Percentiles rank a stretch among this genome's conserved stretches.
Conservation (phyloP, 2,797 vertebrate genomes). For the Megalops cyprinoides region DNA sequence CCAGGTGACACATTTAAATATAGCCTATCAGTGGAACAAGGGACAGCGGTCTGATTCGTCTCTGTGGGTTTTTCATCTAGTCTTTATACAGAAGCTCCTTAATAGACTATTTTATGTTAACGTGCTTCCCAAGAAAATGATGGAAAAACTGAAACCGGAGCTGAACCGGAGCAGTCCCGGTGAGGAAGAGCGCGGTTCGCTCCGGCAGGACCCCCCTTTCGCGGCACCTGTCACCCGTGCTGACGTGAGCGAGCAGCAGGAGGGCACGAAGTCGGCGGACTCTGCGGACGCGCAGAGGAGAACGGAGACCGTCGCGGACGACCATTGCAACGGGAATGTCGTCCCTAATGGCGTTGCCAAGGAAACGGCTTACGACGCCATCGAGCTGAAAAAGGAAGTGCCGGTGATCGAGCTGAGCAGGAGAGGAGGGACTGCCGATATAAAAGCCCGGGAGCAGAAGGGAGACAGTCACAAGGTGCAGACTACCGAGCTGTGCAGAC, state of each 20-base stretch:
- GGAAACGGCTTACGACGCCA: conserved; percentile 66
- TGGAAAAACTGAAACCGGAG: conserved; percentile 67
- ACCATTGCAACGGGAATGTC: conserved; percentile 42
- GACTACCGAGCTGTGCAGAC: conserved; percentile 78
- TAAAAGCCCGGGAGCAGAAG: conserved; percentile 76
- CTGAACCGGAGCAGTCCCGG: conserved; percentile 64
- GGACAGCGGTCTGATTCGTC: background rate
- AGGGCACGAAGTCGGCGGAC: conserved; percentile 65
- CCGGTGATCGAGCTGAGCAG: conserved; percentile 75
- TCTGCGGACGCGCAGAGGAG: background rate
- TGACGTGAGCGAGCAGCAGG: conserved; percentile 61
- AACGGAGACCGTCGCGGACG: conserved; percentile 47
- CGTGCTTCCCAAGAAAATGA: conserved; percentile 43
- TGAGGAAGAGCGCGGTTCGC: conserved; percentile 57
- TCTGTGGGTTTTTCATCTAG: background rate
- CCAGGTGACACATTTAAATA: background rate
- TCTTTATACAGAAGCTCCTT: background rate
- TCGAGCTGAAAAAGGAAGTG: conserved; percentile 65
- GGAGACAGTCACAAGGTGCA: conserved; percentile 76
- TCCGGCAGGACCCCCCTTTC: conserved; percentile 51
- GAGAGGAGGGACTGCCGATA: conserved; percentile 73
- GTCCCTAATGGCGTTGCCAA: conserved; percentile 75
- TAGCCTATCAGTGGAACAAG: background rate
- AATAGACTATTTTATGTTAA: background rate
- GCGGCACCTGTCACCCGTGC: conserved; percentile 49